Evolutionary conservation across 2,888 invertebrate species (phyloP), one percentile per base, ranked within the genome.

Genomic region (Machimus rusticus): DNA sequence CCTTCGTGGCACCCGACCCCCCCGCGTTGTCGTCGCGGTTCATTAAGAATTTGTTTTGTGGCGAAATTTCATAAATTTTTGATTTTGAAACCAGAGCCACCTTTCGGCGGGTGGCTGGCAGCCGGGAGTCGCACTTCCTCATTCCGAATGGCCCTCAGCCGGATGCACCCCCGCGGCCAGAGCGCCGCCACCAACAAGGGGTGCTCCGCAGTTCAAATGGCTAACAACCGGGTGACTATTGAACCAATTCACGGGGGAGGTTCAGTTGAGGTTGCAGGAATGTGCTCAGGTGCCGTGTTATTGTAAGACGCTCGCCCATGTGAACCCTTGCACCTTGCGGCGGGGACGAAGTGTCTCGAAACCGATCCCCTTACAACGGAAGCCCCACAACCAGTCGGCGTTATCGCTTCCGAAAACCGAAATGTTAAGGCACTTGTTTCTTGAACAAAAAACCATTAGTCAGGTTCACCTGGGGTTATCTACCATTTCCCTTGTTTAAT

Each of bases 251-350:
- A 51, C 46, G 79, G 28, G 0, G 79, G n/a, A 79, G 46, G 28
- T 79, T 79, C 55, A 55, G 79, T 79, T 79, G 79, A 55, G 79
- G 79, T 46, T 79, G 31, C 43, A 31, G 79, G 31, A 79, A 79
- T 51, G 79, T 34, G 12, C 78, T 78, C 43, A 39, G 77, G 39
- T 78, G 39, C 23, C 23, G 43, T 78, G 78, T 78, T 78, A 79
- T 51, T 51, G 31, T 12, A 79, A 51, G 51, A 16, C 51, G 51
- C 51, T 51, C 79, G 46, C 43, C 19, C 43, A 43, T 43, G 19
- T 78, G 43, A n/a, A 66, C 66, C 28, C 2, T 28, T 66, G 23
- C 66, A 66, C 66, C 66, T 66, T 66, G 23, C 55, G 55, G 23
- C 55, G 55, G 19, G n/a, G 55, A 19, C n/a, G 16, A 55, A 19